Conservation (phyloP, 2,888 invertebrate genomes). For the Drosophila nr. fundita region DNA sequence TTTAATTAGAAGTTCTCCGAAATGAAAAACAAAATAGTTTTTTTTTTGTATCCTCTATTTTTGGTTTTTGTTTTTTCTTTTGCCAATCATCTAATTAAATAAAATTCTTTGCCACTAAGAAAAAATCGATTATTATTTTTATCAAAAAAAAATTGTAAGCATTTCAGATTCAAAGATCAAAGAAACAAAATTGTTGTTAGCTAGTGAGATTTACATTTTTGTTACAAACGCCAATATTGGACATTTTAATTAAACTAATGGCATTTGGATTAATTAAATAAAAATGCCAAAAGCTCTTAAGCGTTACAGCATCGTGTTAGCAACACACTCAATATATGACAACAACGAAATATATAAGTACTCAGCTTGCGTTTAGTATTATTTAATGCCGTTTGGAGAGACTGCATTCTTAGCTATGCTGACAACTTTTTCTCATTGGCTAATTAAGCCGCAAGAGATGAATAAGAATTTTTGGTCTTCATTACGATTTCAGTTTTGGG, state of each 20-base stretch:
- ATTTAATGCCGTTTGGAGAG: conserved; percentile 45
- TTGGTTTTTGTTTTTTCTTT: background rate
- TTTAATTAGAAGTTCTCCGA: background rate
- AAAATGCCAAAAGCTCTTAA: conserved; percentile 51
- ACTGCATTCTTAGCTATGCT: conserved; percentile 63
- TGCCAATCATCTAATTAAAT: background rate
- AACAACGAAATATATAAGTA: conserved; percentile 15
- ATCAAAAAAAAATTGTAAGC: background rate
- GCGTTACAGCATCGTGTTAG: conserved; percentile 40
- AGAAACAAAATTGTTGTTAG: background rate
- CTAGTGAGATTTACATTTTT: conserved; percentile 40
- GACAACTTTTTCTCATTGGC: conserved; percentile 50
- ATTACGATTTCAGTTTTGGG: conserved; percentile 51
- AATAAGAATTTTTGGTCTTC: conserved; percentile 63
- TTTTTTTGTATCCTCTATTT: background rate
- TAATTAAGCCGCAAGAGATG: conserved; percentile 72
- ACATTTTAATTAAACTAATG: conserved; percentile 66
- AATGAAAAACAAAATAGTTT: background rate
- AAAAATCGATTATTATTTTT: background rate
- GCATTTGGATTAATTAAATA: conserved; percentile 70
- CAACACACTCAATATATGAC: conserved; percentile 36
- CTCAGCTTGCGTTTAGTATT: conserved; percentile 35
- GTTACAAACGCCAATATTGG: conserved; percentile 54
- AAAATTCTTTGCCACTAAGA: background rate
- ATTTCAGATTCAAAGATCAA: background rate